Percentiles rank a stretch among this genome's conserved stretches.
phyloP scores from a whole-genome alignment of 2,888 invertebrate genomes.

The Agrotis ipsilon region DNA sequence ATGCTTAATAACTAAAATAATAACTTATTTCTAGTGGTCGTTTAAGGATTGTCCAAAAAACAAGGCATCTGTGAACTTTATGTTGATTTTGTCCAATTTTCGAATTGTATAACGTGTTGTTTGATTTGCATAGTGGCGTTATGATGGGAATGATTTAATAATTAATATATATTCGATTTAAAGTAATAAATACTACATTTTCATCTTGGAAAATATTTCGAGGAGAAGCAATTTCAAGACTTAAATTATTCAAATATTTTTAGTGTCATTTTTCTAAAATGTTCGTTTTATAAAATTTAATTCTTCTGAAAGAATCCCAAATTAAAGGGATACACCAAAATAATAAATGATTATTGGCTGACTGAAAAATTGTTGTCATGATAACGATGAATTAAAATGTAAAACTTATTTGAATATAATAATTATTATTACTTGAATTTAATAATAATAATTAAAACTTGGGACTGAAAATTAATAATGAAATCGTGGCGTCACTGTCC shows the following conservation, averaged over 20 bases:
- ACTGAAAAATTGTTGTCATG: conserved; percentile 41
- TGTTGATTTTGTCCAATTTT: conserved; percentile 71
- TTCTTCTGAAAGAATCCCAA: not conserved
- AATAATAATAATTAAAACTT: conserved; percentile 30
- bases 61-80: conserved; percentile 61
- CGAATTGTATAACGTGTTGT: conserved; percentile 69
- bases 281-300: conserved; percentile 22
- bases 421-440: conserved; percentile 28
- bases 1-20: conserved; percentile 60
- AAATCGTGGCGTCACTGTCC: conserved; percentile 64
- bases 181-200: too few relatives aligned
- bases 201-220: conserved; percentile 10
- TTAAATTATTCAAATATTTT: conserved; percentile 19
- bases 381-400: conserved; percentile 20
- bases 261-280: not conserved
- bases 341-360: conserved; percentile 8
- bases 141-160: conserved; percentile 37
- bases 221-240: not conserved
- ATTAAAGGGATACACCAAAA: conserved; percentile 7
- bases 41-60: conserved; percentile 64
- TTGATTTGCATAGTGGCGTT: conserved; percentile 72
- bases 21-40: conserved; percentile 55
- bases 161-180: not conserved
- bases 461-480: conserved; percentile 49
- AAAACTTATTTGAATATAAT: conserved; percentile 22